phyloP scores from a whole-genome alignment of 1,140 invertebrate genomes.

The Panagrolaimus sp. region DNA sequence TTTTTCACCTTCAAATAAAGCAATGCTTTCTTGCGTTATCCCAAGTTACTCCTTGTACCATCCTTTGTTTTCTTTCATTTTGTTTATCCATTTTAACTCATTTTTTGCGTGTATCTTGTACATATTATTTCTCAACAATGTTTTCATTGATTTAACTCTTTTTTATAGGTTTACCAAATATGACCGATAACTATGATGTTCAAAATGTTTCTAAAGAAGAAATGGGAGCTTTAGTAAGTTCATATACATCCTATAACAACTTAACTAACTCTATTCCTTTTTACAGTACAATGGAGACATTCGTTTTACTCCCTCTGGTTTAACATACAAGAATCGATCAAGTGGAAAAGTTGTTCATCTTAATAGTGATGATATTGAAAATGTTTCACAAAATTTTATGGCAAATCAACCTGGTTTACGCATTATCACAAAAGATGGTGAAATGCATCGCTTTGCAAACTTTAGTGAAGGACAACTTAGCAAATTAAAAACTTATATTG shows the following conservation, averaged over 20 bases:
- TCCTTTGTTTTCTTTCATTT: too few species aligned
- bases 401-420: slow-evolving; percentile 81
- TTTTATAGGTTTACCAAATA: background rate
- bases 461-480: too few species aligned
- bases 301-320: slow-evolving; percentile 82
- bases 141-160: too few species aligned
- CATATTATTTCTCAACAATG: too few species aligned
- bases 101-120: too few species aligned
- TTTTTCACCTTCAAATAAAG: too few species aligned
- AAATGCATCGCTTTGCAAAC: slow-evolving; percentile 81
- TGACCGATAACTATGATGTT: slow-evolving; percentile 35
- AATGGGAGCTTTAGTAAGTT: slow-evolving; percentile 45
- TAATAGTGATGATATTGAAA: slow-evolving; percentile 74
- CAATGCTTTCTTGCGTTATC: too few species aligned
- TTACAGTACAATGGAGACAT: slow-evolving; percentile 69
- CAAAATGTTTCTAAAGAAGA: slow-evolving; percentile 43
- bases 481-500: slow-evolving; percentile 68
- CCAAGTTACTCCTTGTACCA: too few species aligned
- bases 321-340: slow-evolving; percentile 89
- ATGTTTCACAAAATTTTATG: slow-evolving; percentile 84
- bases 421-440: slow-evolving; percentile 82
- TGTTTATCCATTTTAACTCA: too few species aligned
- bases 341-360: slow-evolving; percentile 87
- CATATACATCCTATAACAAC: too few species aligned
- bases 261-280: slow-evolving; percentile 7